Evolutionary conservation across 1,140 invertebrate species (phyloP).

Genomic region (Dinoponera quadriceps): DNA sequence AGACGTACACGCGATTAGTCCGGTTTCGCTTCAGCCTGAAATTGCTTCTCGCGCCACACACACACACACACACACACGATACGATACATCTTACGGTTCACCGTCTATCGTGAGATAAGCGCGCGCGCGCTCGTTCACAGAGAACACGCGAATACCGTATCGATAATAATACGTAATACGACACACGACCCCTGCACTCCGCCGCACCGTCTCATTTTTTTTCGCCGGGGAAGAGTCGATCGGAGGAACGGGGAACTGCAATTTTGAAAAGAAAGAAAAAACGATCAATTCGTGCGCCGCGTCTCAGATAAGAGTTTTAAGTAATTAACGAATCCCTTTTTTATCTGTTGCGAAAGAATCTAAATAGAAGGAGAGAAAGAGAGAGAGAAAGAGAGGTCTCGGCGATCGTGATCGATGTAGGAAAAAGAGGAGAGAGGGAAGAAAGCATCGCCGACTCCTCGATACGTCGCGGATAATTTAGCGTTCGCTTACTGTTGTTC

Average conservation of each 20-base stretch:
- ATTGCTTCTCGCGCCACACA: conserved; percentile 57
- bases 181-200: conserved; percentile 9
- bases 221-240: neutral
- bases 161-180: conserved; percentile 21
- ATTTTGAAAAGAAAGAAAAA: too few species aligned
- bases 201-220: conserved; percentile 26
- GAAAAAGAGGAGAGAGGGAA: neutral
- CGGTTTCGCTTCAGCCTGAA: conserved; percentile 64
- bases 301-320: conserved; percentile 64
- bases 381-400: neutral
- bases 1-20: conserved; percentile 34
- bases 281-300: conserved; percentile 63
- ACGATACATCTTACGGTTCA: conserved; percentile 11
- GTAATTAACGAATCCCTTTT: conserved; percentile 54
- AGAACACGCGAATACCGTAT: conserved; percentile 17
- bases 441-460: neutral
- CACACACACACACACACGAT: too few species aligned
- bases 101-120: neutral
- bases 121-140: neutral
- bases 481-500: neutral
- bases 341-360: conserved; percentile 7
- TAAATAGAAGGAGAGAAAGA: neutral
- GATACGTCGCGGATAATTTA: conserved; percentile 11
- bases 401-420: conserved; percentile 24
- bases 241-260: conserved; percentile 39